phyloP scores from a whole-genome alignment of 1,140 invertebrate species.

The Drosophila neocordata region DNA sequence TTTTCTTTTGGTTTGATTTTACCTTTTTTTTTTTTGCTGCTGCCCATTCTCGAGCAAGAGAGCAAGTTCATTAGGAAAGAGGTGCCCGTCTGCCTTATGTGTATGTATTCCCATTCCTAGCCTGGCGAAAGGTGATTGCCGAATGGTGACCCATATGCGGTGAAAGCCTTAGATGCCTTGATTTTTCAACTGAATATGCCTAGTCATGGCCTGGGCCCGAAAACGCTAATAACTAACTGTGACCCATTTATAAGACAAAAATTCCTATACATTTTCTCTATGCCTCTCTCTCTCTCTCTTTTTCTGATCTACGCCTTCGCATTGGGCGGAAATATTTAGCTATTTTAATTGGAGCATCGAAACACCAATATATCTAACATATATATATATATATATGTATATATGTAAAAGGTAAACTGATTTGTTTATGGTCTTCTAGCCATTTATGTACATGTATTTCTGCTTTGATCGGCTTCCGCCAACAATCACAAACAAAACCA shows the following conservation, averaged over 20 bases:
- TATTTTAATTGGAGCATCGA: slow-evolving; percentile 8
- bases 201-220: slow-evolving; percentile 63
- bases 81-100: too few relatives aligned
- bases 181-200: slow-evolving; percentile 55
- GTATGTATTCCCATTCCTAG: too few relatives aligned
- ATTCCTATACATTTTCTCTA: slow-evolving; percentile 25
- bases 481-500: not conserved
- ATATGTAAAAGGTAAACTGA: not conserved
- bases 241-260: slow-evolving; percentile 59
- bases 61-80: slow-evolving; percentile 66
- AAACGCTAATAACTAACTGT: slow-evolving; percentile 71
- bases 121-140: slow-evolving; percentile 66
- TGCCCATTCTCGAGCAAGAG: slow-evolving; percentile 54
- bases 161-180: slow-evolving; percentile 54
- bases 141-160: slow-evolving; percentile 10
- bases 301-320: slow-evolving; percentile 11
- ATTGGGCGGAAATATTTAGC: slow-evolving; percentile 15
- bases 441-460: not conserved
- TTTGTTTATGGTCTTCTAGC: not conserved
- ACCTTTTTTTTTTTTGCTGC: slow-evolving; percentile 17
- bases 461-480: slow-evolving; percentile 21
- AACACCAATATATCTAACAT: not conserved
- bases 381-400: too few relatives aligned
- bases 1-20: not conserved
- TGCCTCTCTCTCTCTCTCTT: too few relatives aligned